Evolutionary conservation across 2,888 invertebrate genomes (phyloP).

Genomic region (Cosmia pyralina): DNA sequence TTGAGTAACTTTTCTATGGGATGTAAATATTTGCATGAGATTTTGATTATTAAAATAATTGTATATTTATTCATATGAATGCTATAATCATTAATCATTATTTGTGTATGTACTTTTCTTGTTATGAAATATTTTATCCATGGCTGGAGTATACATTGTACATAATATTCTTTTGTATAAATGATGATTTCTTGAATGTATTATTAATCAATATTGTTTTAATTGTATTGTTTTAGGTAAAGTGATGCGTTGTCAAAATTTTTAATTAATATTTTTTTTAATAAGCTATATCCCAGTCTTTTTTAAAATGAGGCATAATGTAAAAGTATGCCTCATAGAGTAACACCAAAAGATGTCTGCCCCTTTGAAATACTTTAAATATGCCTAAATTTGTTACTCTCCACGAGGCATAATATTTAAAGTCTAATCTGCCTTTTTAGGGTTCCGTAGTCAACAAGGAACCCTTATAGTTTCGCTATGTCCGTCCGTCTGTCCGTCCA

Average conservation of each 20-base stretch:
- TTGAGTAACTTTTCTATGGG: constrained; percentile 23
- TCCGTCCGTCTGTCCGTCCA: no score
- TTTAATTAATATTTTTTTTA: background rate
- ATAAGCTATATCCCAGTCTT: background rate
- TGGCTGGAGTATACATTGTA: constrained; percentile 26
- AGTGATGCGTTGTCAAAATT: constrained; percentile 29
- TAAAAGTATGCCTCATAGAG: background rate
- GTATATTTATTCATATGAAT: constrained; percentile 20
- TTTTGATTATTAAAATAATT: background rate
- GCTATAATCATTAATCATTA: constrained; percentile 13
- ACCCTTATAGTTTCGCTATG: no score
- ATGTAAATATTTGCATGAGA: constrained; percentile 50
- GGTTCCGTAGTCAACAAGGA: no score
- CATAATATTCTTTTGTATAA: constrained; percentile 40
- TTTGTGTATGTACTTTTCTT: constrained; percentile 18
- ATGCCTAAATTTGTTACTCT: background rate
- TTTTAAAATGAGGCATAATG: background rate
- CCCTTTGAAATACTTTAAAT: background rate
- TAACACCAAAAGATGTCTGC: background rate
- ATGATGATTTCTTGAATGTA: constrained; percentile 22
- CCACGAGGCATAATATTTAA: no score
- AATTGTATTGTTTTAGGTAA: constrained; percentile 31
- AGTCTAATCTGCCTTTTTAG: no score
- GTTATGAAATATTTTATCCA: constrained; percentile 8
- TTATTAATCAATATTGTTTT: constrained; percentile 38